Evolutionary conservation across 2,797 vertebrate genomes (phyloP).

Genomic region (Geotrypetes seraphini): DNA sequence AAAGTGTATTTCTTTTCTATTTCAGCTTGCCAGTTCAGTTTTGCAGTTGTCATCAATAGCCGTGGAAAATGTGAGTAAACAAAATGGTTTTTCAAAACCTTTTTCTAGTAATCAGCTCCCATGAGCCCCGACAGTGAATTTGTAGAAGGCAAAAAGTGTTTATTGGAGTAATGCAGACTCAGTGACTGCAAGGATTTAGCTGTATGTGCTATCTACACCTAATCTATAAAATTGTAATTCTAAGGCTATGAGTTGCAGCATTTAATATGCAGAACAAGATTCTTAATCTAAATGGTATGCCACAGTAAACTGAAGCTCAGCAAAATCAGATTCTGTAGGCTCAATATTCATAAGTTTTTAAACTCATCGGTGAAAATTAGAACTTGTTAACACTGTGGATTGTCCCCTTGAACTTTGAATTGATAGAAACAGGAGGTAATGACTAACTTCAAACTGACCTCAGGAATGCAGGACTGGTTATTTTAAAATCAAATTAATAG

Average conservation of each 20-base stretch:
- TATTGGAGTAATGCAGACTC: slow-evolving; percentile 2
- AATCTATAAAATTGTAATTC: slow-evolving; percentile 6
- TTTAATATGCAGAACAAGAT: slow-evolving; percentile 17
- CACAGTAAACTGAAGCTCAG: slow-evolving; percentile 29
- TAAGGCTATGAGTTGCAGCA: slow-evolving; percentile 9
- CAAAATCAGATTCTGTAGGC: slow-evolving; percentile 29
- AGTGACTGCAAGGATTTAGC: background rate
- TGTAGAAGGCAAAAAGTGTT: slow-evolving; percentile 20
- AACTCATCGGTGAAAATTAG: slow-evolving; percentile 39
- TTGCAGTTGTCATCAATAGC: slow-evolving; percentile 29
- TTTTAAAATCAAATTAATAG: slow-evolving; percentile 33
- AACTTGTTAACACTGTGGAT: slow-evolving; percentile 30
- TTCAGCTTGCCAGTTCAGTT: slow-evolving; percentile 16
- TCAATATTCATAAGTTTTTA: slow-evolving; percentile 33
- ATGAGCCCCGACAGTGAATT: slow-evolving; percentile 26
- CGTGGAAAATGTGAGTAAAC: slow-evolving; percentile 36
- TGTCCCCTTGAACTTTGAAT: slow-evolving; percentile 34
- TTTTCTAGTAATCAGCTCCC: slow-evolving; percentile 41
- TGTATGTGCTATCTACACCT: background rate
- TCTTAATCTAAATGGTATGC: slow-evolving; percentile 28
- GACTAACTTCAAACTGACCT: slow-evolving; percentile 10
- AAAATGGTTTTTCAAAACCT: slow-evolving; percentile 42
- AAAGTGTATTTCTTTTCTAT: slow-evolving; percentile 37
- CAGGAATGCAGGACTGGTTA: background rate
- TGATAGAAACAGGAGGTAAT: slow-evolving; percentile 29